These are phyloP conservation scores for Zingel zingel DNA, from an alignment of 2,113 vertebrate genomes.

Conservation along the genomic window DNA sequence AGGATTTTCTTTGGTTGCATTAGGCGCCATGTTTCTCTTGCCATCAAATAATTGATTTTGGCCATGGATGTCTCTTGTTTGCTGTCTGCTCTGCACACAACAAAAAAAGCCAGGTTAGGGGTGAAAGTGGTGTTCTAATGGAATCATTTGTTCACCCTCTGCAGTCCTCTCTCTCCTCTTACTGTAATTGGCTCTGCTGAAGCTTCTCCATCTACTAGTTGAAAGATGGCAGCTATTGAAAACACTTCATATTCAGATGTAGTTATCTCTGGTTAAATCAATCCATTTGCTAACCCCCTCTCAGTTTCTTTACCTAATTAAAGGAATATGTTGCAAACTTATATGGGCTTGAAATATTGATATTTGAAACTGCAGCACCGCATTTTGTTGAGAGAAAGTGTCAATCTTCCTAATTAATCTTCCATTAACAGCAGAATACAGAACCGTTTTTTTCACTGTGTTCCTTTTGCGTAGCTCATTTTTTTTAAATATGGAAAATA, in stretches of 20 bases:
- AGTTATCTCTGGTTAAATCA: neutral
- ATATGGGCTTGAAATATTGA: neutral
- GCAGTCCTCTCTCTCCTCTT: conserved; percentile 32
- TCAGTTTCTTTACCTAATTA: neutral
- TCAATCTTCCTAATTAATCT: neutral
- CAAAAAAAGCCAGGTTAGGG: conserved; percentile 48
- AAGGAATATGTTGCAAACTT: neutral
- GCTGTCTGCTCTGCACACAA: conserved; percentile 24
- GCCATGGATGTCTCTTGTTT: conserved; percentile 39
- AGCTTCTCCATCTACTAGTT: conserved; percentile 25
- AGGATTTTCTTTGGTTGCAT: neutral
- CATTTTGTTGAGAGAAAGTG: neutral
- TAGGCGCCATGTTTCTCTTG: neutral
- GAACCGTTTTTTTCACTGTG: too few species aligned
- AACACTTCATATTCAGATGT: conserved; percentile 13
- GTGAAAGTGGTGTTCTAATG: conserved; percentile 66
- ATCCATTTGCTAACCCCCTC: neutral
- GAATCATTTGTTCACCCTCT: conserved; percentile 53
- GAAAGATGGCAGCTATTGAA: conserved; percentile 25
- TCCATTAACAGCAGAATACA: neutral
- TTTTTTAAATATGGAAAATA: neutral
- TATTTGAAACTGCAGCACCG: neutral
- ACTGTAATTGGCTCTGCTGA: conserved; percentile 47
- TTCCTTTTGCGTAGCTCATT: neutral
- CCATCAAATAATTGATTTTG: conserved; percentile 6